phyloP scores from a whole-genome alignment of 2,113 vertebrate genomes.

The Cariama cristata region DNA sequence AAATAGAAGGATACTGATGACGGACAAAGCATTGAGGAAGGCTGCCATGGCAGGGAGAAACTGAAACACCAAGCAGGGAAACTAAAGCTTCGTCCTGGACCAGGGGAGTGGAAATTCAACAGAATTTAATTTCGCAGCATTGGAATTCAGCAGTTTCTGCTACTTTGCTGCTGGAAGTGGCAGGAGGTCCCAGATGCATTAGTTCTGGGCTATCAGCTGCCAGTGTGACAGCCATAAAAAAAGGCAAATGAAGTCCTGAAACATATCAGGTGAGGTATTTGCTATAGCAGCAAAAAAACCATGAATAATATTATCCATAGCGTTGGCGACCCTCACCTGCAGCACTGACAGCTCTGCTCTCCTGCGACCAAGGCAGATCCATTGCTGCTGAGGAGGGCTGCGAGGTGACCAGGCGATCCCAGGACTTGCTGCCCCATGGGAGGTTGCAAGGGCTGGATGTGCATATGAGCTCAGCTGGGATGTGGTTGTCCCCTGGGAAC shows the following conservation, averaged over 20 bases:
- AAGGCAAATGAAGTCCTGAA: not conserved
- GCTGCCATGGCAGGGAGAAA: not conserved
- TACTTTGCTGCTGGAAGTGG: not conserved
- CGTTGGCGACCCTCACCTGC: not conserved
- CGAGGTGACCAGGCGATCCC: accelerated
- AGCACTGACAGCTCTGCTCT: not conserved
- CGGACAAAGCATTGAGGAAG: not conserved
- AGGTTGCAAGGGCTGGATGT: not conserved
- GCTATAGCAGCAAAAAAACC: not conserved
- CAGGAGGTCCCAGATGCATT: not conserved
- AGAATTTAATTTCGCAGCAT: not conserved
- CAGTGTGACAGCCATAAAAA: not conserved
- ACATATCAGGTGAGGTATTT: not conserved
- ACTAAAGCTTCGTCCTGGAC: not conserved
- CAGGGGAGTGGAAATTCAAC: not conserved
- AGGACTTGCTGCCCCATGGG: not conserved
- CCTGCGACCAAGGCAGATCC: not conserved
- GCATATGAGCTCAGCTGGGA: not conserved
- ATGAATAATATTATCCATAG: not conserved
- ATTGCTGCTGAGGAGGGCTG: not conserved
- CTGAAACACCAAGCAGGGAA: not conserved
- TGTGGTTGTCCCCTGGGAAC: accelerated
- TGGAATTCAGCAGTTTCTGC: not conserved
- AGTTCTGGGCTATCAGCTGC: slow-evolving; percentile 19
- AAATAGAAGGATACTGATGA: not conserved